Conservation (phyloP, 2,113 vertebrate species). For the Sminthopsis crassicaudata region DNA sequence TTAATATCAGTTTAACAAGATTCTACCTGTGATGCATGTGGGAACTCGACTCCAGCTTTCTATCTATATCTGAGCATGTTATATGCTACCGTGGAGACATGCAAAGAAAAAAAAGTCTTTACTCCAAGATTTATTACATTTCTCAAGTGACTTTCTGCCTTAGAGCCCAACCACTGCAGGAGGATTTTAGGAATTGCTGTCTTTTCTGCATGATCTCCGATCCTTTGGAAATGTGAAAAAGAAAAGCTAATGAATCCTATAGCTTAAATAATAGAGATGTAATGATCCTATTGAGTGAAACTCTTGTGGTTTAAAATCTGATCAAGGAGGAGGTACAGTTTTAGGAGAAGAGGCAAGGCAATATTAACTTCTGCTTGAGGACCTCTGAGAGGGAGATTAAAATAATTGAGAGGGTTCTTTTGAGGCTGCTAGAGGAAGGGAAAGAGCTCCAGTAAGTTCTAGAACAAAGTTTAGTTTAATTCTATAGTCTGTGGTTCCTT, state of each 20-base stretch:
- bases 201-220: background rate
- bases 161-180: background rate
- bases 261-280: background rate
- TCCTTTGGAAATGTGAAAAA: background rate
- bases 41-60: background rate
- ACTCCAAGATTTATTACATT: background rate
- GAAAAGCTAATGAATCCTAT: background rate
- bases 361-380: background rate
- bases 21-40: background rate
- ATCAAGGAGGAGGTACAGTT: background rate
- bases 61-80: background rate
- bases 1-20: background rate
- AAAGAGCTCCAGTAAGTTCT: background rate
- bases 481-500: background rate
- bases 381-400: background rate
- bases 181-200: background rate
- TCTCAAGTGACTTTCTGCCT: background rate
- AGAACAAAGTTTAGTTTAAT: background rate
- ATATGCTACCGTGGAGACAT: background rate
- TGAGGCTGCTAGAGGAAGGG: background rate
- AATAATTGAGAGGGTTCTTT: background rate
- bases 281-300: background rate
- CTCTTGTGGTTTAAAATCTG: background rate
- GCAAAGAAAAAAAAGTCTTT: background rate
- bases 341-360: background rate